Evolutionary conservation across 2,888 invertebrate species (phyloP), one percentile per base, ranked within the genome.

Genomic region (Scaptomyza tumidula): DNA sequence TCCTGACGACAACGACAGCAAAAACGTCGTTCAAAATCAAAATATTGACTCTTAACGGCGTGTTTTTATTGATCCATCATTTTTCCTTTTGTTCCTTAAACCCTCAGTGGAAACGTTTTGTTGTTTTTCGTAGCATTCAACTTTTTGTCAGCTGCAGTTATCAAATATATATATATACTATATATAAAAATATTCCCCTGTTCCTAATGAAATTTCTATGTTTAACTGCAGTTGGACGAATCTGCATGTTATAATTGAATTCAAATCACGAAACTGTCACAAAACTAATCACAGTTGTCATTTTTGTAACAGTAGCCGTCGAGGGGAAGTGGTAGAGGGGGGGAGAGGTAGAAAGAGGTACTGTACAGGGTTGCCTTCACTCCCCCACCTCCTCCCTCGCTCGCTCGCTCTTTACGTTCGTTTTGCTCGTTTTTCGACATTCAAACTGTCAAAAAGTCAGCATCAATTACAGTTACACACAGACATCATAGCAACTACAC

Each of bases 381-480:
- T n/a, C 27, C 16, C 27, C 14, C 13, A 19, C 33, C 27, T 33
- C 2, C 11, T 6, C 58, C 16, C 14, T 9, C 7, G 3, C 59
- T 19, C 45, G 9, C 29, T 29, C 19, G 9, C 9, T 10, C n/a
- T 11, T 54, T 35, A 11, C 16, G 46, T 52, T 19, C 49, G 31
- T 29, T 69, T 74, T 31, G 19, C 86, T 39, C n/a, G 69, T 37
- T 67, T 82, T 83, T 71, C 86, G 75, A 81, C 87, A 85, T 89
- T 83, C 80, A 88, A 90, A 88, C 89, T 90, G 90, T 90, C 90
- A 90, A 83, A 90, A 90, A 90, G 91, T 90, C 90, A 90, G 85
- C 86, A 82, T 90, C 88, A 90, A 90, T 90, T 89, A 90, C 85
- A 89, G 81, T 80, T 83, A 77, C 75, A 77, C 75, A 79, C 75